Base-by-base conservation (phyloP, 1,140 invertebrate genomes). In the Drosophila neocordata region DNA sequence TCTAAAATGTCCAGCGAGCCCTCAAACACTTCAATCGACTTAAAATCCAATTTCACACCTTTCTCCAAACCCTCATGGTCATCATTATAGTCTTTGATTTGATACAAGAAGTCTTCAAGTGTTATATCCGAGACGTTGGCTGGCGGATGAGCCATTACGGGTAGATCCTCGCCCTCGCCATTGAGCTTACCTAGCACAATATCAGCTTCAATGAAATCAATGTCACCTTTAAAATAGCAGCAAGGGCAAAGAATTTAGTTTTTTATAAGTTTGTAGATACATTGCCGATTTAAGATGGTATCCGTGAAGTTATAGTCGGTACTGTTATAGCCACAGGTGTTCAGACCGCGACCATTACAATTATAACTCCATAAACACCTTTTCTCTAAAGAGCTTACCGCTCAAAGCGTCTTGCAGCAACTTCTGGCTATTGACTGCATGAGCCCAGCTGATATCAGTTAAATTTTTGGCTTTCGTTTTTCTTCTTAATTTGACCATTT, bases 1-100 rank as follows among this genome's bases (percentile, higher is more conserved):
- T 93, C 90, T 1, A 96, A 74, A 60, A 95, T 93, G 4, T 92
- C 87, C 12, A 95, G 92, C 24, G 95, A 95, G 11, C 93, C 92
- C 59, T 95, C 93, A 69, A 97, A 96, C 8, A 95, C 96, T 60
- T 96, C 95, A 20, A 95, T 95, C 0, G 93, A 94, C 91, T 98
- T 98, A 78, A 99, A 98, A 89, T 98, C 96, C 1, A 98, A 92
- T 90, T 98, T 98, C 1, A 98, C 94, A 0, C 97, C 97, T 81
- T 95, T 95, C 73, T 79, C 89, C 66, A 65, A 68, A n/a, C 75
- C 84, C 53, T 55, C 62, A 62, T 73, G 65, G 0, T 51, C 57
- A 9, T 81, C 82, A 82, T 94, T 93, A 68, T 92, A 92, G 4
- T 92, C 91, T 1, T 93, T 85, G 6, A 96, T 94, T 13, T 92